Conservation (phyloP, 2,797 vertebrate species). For the Chrysocyon brachyurus region DNA sequence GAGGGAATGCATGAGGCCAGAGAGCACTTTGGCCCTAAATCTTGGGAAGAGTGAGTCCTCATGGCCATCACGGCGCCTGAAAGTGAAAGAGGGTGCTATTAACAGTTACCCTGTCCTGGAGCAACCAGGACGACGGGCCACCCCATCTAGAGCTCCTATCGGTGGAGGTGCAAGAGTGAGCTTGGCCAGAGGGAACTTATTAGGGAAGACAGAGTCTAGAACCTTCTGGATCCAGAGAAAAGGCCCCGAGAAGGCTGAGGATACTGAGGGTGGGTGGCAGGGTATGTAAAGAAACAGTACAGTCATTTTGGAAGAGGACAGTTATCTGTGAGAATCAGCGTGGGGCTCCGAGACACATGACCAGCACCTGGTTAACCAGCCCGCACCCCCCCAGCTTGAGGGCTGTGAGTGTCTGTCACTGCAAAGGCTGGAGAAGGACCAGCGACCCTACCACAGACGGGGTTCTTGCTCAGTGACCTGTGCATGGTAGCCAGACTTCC, state of each 20-base stretch:
- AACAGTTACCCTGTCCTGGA: not conserved
- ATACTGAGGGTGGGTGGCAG: not conserved
- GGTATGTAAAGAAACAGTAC: not conserved
- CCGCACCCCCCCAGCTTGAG: no score
- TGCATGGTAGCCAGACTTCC: slow-evolving; percentile 50
- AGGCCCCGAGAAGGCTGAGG: not conserved
- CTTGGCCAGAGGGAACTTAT: not conserved
- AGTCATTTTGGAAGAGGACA: not conserved
- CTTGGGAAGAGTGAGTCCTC: not conserved
- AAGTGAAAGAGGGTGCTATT: not conserved
- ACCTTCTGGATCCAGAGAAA: not conserved
- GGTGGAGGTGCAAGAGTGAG: not conserved
- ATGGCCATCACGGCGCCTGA: no score
- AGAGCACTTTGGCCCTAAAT: not conserved
- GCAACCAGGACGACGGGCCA: not conserved
- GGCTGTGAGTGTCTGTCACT: not conserved
- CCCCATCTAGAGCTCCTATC: not conserved
- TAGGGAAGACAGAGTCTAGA: not conserved
- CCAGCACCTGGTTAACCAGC: not conserved
- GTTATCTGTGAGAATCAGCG: not conserved
- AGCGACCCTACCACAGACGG: not conserved
- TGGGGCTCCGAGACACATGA: not conserved
- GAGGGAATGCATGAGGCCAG: not conserved
- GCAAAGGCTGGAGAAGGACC: not conserved
- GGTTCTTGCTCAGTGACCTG: not conserved